Evolutionary conservation across 2,888 invertebrate genomes (phyloP), one percentile per base, ranked within the genome.

Genomic region (Heliconius ismenius): DNA sequence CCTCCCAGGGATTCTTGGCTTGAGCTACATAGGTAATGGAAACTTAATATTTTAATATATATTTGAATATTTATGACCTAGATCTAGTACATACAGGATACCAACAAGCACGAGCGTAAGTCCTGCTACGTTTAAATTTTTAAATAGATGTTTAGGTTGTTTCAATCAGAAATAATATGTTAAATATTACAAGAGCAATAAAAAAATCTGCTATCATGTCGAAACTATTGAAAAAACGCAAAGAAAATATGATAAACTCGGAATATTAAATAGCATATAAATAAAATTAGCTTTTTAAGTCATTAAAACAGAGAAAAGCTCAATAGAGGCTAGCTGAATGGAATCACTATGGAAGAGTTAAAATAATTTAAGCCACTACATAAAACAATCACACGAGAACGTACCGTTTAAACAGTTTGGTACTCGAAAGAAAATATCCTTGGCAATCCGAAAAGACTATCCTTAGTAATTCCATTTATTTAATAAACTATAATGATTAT

Each of bases 1-100:
- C 95, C 95, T 80, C 96, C 96, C 84, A 98, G 95, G 77, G 98
- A 98, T 95, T 99, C 99, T 94, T 99, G 99, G 92, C 98, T 98
- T 60, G 94, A 94, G 83, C 94, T 94, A 84, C 28, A 72, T 64
- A 4, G n/a, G 21, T 28, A 26, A 13, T 64, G 76, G 58, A 3
- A 36, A 74, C 49, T 69, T 73, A 1, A 49, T 58, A 58, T 58
- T 58, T 58, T 58, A n/a, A n/a, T 21, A n/a, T 58, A 58, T n/a
- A 58, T 58, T 58, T 58, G 3, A n/a, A n/a, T 7, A 58, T 58
- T n/a, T n/a, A 58, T n/a, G 10, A 58, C n/a, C 11, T 11, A 58
- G 54, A 58, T 3, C 4, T 11, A 58, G 54, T 9, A 10, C n/a
- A 11, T n/a, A 54, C 54, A 54, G 21, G 15, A 49, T 21, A n/a